Percentiles rank a stretch among this genome's conserved stretches.
Conservation (phyloP, 1,140 invertebrate genomes). For the Temnothorax nylanderi region DNA sequence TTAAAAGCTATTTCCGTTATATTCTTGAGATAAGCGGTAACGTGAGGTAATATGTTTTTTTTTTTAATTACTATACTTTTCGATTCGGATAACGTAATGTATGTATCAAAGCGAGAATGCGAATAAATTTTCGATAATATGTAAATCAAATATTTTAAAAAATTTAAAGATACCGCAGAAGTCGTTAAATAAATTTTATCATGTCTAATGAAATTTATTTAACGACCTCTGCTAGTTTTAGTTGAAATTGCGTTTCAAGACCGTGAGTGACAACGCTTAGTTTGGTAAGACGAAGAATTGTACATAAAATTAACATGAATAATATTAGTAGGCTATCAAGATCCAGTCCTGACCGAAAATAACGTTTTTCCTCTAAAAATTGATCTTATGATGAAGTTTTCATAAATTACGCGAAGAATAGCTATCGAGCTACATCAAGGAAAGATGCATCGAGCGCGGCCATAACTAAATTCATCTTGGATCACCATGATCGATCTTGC, state of each 20-base stretch:
- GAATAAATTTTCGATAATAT: neutral
- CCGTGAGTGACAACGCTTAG: no score
- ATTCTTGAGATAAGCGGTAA: neutral
- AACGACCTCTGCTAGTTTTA: no score
- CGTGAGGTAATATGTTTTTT: neutral
- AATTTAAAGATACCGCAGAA: neutral
- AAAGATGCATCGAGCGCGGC: neutral
- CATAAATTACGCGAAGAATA: neutral
- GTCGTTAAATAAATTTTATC: neutral
- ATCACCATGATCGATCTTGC: slow-evolving; percentile 56
- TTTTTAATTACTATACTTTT: neutral
- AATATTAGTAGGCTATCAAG: no score
- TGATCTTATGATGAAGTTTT: neutral
- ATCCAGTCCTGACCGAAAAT: no score
- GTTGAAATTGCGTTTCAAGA: no score
- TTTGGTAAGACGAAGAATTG: no score
- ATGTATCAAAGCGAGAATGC: neutral
- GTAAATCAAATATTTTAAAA: neutral
- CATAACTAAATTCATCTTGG: slow-evolving; percentile 47
- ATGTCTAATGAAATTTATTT: neutral
- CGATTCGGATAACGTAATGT: neutral
- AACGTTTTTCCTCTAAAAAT: no score
- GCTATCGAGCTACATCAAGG: neutral
- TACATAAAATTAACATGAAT: no score
- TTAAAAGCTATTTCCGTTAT: slow-evolving; percentile 1